A percentile compares a stretch with the other conserved stretches of the same genome.
Evolutionary conservation across 2,113 vertebrate genomes (phyloP).

Genomic region (Erythrolamprus reginae): DNA sequence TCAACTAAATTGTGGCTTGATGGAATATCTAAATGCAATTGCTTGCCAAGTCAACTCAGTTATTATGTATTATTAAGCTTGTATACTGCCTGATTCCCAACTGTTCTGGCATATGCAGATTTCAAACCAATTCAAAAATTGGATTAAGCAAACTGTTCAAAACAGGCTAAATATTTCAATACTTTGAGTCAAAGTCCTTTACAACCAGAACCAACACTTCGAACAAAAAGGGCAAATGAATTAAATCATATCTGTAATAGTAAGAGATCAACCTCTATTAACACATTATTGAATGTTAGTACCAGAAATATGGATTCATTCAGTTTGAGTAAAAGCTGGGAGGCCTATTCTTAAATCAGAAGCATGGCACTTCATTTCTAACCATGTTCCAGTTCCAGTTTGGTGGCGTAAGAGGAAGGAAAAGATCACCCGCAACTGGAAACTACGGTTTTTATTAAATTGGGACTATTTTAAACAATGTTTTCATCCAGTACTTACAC

Average conservation of each 20-base stretch:
- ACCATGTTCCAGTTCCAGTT: too few relatives aligned
- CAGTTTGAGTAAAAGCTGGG: background rate
- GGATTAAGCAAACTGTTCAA: background rate
- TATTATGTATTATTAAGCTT: background rate
- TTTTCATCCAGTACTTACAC: too few relatives aligned
- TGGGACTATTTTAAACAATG: too few relatives aligned
- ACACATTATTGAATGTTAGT: background rate
- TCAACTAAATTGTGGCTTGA: background rate
- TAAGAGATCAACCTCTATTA: background rate
- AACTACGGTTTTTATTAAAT: too few relatives aligned
- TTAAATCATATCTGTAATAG: background rate
- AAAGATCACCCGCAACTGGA: too few relatives aligned
- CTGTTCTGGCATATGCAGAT: background rate
- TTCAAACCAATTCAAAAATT: background rate
- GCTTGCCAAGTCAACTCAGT: background rate
- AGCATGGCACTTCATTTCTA: background rate
- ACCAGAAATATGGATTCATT: background rate
- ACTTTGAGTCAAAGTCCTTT: background rate
- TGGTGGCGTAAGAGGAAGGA: too few relatives aligned
- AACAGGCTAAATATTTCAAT: background rate
- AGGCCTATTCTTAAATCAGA: background rate
- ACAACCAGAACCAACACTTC: background rate
- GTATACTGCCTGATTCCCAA: background rate
- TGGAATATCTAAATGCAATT: background rate
- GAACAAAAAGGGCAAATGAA: background rate